Conservation (phyloP, 2,888 invertebrate species). For the Melolontha melolontha region DNA sequence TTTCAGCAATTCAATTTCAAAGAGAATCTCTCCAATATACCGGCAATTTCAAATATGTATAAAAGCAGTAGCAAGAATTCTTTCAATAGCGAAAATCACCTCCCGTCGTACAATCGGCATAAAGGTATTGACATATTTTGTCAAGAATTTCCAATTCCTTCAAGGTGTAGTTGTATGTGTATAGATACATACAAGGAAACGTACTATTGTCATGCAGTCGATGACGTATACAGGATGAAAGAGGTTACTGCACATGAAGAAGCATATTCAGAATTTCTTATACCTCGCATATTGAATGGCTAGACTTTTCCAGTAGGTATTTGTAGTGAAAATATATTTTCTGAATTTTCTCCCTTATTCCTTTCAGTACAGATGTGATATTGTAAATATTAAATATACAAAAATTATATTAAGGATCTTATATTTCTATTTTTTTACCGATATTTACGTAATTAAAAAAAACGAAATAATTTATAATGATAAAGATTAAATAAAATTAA, state of each 20-base stretch:
- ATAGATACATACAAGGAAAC: slow-evolving; percentile 21
- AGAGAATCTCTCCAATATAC: slow-evolving; percentile 10
- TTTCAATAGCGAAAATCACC: slow-evolving; percentile 28
- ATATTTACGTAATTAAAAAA: no score
- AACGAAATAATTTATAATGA: no score
- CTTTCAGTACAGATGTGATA: no score
- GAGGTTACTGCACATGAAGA: slow-evolving; percentile 35
- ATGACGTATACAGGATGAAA: slow-evolving; percentile 29
- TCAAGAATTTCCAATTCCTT: slow-evolving; percentile 36
- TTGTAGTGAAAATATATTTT: neutral
- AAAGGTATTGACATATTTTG: slow-evolving; percentile 38
- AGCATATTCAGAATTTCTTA: slow-evolving; percentile 32
- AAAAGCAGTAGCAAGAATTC: slow-evolving; percentile 21
- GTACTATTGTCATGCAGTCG: slow-evolving; percentile 34
- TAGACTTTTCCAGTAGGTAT: slow-evolving; percentile 26
- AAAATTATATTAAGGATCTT: no score
- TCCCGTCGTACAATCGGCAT: slow-evolving; percentile 31
- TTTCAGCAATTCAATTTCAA: slow-evolving; percentile 32
- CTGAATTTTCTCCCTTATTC: no score
- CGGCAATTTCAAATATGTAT: slow-evolving; percentile 28
- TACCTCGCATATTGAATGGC: slow-evolving; percentile 29
- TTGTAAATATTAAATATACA: no score
- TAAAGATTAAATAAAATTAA: no score
- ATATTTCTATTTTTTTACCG: no score
- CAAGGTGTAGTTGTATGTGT: slow-evolving; percentile 10